These are phyloP conservation scores for Ailurus styani DNA, from an alignment of 2,113 vertebrate species.

Conservation along the genomic window DNA sequence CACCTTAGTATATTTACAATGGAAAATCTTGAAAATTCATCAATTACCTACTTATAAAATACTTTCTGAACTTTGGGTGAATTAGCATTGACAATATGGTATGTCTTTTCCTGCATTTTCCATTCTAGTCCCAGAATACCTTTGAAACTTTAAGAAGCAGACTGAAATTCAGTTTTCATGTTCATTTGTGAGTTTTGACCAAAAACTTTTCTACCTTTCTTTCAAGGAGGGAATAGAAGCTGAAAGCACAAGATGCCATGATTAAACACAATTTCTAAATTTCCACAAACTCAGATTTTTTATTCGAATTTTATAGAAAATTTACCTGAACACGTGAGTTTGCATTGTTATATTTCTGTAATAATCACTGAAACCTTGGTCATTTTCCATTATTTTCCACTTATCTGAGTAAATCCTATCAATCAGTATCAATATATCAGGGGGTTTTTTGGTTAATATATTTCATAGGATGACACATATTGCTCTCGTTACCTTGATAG, in stretches of 20 bases:
- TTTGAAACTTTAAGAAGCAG: neutral
- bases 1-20: constrained; percentile 26
- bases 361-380: neutral
- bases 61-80: neutral
- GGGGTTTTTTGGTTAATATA: neutral
- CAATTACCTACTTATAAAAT: neutral
- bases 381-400: neutral
- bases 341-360: neutral
- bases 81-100: neutral
- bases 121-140: neutral
- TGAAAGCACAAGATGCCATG: neutral
- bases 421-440: neutral
- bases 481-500: neutral
- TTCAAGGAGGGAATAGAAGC: neutral
- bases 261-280: neutral
- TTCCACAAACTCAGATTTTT: neutral
- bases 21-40: neutral
- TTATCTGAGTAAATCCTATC: neutral
- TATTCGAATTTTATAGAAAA: neutral
- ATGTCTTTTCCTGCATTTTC: neutral
- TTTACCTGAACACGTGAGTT: neutral
- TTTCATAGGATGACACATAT: neutral
- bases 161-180: neutral
- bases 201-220: neutral
- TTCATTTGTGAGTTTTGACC: neutral